phyloP scores from a whole-genome alignment of 37 sponge, comb jelly and placozoan species.

The Aplysina aerophoba region DNA sequence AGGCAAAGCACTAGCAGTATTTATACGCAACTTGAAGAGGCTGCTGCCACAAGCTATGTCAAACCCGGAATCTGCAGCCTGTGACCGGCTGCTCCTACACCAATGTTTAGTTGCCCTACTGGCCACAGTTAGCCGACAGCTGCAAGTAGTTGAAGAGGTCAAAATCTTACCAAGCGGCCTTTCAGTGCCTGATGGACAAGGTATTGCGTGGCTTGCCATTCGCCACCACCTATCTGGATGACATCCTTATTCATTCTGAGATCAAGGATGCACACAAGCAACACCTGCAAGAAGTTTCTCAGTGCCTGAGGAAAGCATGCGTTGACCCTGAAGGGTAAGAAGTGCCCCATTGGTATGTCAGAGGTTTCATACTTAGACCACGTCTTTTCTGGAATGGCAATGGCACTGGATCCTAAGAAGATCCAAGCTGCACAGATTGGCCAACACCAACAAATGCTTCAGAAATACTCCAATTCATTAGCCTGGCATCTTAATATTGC shows the following conservation, averaged over 20 bases:
- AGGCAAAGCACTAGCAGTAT: too few species aligned
- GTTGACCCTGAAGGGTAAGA: conserved; percentile 18
- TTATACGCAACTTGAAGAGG: too few species aligned
- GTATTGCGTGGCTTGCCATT: conserved; percentile 18
- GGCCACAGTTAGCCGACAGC: too few species aligned
- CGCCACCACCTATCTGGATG: conserved; percentile 29
- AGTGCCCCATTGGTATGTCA: conserved; percentile 17
- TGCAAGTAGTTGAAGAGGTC: too few species aligned
- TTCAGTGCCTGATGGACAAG: conserved; percentile 34
- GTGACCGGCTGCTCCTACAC: too few species aligned
- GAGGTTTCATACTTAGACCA: conserved; percentile 9
- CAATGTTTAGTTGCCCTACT: too few species aligned
- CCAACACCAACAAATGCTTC: not conserved
- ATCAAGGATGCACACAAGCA: not conserved
- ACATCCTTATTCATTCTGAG: conserved; percentile 21
- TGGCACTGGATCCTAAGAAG: conserved; percentile 19
- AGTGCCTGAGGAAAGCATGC: not conserved
- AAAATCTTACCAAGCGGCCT: too few species aligned
- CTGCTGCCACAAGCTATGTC: too few species aligned
- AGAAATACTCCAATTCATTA: not conserved
- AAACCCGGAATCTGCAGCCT: too few species aligned
- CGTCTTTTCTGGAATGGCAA: not conserved
- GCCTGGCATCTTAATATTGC: conserved; percentile 17
- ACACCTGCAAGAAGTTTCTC: conserved; percentile 30
- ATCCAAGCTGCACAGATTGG: not conserved